Evolutionary conservation across 2,888 invertebrate species (phyloP).

Genomic region (Lithophane socia): DNA sequence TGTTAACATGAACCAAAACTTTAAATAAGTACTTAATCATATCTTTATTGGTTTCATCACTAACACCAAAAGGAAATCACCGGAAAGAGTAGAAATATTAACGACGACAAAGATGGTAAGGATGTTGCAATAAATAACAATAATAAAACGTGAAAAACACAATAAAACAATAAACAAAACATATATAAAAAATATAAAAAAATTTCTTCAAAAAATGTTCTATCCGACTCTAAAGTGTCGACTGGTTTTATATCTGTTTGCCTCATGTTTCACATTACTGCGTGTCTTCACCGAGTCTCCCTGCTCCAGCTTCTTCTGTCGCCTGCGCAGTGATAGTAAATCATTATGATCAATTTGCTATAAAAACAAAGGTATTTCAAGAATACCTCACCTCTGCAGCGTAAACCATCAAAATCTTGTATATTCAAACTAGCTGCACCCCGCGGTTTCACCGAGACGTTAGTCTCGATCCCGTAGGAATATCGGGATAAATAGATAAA

Average conservation of each 20-base stretch:
- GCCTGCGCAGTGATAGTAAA: conserved; percentile 65
- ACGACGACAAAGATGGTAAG: not conserved
- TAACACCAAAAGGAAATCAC: not conserved
- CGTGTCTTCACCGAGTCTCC: conserved; percentile 71
- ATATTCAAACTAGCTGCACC: too few species aligned
- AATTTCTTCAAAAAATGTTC: conserved; percentile 30
- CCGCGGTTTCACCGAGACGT: too few species aligned
- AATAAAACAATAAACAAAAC: conserved; percentile 45
- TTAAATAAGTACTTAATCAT: not conserved
- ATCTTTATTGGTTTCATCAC: not conserved
- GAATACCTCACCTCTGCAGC: not conserved
- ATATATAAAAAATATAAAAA: conserved; percentile 25
- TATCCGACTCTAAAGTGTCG: conserved; percentile 67
- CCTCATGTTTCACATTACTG: conserved; percentile 61
- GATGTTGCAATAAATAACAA: not conserved
- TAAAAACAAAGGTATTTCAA: not conserved
- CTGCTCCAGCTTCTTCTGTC: conserved; percentile 74
- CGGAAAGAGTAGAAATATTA: not conserved
- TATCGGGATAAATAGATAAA: too few species aligned
- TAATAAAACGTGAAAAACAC: not conserved
- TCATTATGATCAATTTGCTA: not conserved
- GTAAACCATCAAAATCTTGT: not conserved
- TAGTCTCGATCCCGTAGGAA: too few species aligned
- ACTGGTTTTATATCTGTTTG: conserved; percentile 60
- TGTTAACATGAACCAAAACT: not conserved